Percentiles rank a stretch among this genome's conserved stretches.
Evolutionary conservation across 2,113 vertebrate species (phyloP).

Genomic region (Forbesichthys papilliferus): DNA sequence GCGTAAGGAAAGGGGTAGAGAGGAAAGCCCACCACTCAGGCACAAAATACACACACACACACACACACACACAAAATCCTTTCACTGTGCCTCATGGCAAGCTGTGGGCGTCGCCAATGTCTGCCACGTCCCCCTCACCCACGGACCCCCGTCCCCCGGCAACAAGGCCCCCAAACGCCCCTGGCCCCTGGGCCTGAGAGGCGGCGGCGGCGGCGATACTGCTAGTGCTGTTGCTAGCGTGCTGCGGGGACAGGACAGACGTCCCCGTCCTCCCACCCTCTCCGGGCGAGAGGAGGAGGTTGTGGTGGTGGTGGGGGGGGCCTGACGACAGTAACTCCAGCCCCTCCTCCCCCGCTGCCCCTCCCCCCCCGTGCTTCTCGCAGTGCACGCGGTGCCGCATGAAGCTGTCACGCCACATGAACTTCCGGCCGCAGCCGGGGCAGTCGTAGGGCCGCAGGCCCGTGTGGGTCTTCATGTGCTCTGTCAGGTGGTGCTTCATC

Average conservation of each 20-base stretch:
- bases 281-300: constrained; percentile 55
- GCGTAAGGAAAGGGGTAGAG: no score
- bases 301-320: constrained; percentile 39
- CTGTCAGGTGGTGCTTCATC: constrained; percentile 95
- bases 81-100: constrained; percentile 58
- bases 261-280: constrained; percentile 59
- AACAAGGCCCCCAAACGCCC: constrained; percentile 60
- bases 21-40: no score
- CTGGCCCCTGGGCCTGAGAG: constrained; percentile 46
- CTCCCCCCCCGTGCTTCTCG: constrained; percentile 77
- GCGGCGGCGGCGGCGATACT: constrained; percentile 26
- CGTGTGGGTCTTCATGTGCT: constrained; percentile 96
- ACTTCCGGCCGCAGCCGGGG: constrained; percentile 85
- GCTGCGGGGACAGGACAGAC: constrained; percentile 50
- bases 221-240: constrained; percentile 22
- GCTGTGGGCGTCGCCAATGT: constrained; percentile 64
- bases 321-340: constrained; percentile 35
- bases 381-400: constrained; percentile 89
- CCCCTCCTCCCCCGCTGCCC: constrained; percentile 46
- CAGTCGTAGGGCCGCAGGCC: constrained; percentile 92
- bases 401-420: constrained; percentile 96
- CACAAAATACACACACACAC: no score
- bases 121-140: constrained; percentile 46
- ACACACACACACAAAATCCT: background rate
- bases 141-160: constrained; percentile 42